phyloP scores from a whole-genome alignment of 2,113 vertebrate genomes.

The Bothrops jararaca region DNA sequence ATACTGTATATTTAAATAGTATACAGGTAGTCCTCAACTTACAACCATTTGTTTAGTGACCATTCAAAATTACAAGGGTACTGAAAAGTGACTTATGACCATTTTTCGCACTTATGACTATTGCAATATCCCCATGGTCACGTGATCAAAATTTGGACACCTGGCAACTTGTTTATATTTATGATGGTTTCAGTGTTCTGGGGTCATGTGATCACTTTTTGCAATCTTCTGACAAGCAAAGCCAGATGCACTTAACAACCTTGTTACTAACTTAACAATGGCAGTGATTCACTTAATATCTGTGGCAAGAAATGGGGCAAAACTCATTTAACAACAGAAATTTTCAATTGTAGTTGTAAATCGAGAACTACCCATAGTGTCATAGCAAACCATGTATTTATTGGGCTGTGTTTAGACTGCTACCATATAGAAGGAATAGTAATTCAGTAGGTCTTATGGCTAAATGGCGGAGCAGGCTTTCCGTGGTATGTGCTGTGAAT shows the following conservation, averaged over 20 bases:
- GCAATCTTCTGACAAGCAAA: background rate
- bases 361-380: background rate
- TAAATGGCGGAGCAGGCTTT: background rate
- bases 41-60: background rate
- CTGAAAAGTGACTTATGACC: too few species aligned
- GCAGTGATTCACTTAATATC: background rate
- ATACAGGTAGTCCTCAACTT: background rate
- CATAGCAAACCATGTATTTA: background rate
- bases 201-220: background rate
- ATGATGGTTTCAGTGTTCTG: background rate
- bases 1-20: background rate
- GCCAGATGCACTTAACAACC: background rate
- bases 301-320: background rate
- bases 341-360: background rate
- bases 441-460: background rate
- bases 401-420: background rate
- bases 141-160: background rate
- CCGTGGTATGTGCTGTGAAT: background rate
- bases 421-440: background rate
- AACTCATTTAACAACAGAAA: background rate
- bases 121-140: background rate
- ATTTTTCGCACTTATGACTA: background rate
- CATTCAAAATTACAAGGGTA: background rate
- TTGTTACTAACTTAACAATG: background rate
- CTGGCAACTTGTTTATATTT: background rate